A percentile compares a stretch with the other conserved stretches of the same genome.
These are phyloP conservation scores for Spheniscus mendiculus DNA, from an alignment of 2,113 vertebrate genomes.

Conservation along the genomic window DNA sequence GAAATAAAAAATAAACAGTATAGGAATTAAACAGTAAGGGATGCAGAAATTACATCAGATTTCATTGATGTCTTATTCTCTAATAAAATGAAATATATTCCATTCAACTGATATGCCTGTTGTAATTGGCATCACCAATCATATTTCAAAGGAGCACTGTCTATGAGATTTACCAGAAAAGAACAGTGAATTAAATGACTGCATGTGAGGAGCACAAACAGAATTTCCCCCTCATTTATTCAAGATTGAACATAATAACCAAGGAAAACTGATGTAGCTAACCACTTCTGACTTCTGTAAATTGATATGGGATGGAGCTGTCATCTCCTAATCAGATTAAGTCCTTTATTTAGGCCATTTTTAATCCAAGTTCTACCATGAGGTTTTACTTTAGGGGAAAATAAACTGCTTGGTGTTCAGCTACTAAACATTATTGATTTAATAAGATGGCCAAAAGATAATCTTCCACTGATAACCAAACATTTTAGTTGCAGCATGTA, in stretches of 20 bases:
- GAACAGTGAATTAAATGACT: conserved; percentile 46
- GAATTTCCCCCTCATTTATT: conserved; percentile 50
- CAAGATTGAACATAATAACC: conserved; percentile 47
- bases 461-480: neutral
- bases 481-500: neutral
- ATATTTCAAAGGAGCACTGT: conserved; percentile 14
- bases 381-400: conserved; percentile 22
- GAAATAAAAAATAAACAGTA: conserved; percentile 2
- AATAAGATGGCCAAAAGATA: neutral
- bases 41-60: neutral
- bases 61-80: neutral
- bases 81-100: conserved; percentile 22
- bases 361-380: conserved; percentile 13
- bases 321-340: conserved; percentile 60
- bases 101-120: neutral
- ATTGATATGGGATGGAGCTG: conserved; percentile 54
- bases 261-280: conserved; percentile 47
- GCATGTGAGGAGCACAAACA: conserved; percentile 13
- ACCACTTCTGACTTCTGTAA: conserved; percentile 50
- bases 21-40: neutral
- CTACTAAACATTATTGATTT: neutral
- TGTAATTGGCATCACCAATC: conserved; percentile 24
- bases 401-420: neutral
- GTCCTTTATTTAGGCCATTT: conserved; percentile 41
- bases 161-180: conserved; percentile 14